Evolutionary conservation across 2,888 invertebrate species (phyloP).

Genomic region (Rhagonycha lutea): DNA sequence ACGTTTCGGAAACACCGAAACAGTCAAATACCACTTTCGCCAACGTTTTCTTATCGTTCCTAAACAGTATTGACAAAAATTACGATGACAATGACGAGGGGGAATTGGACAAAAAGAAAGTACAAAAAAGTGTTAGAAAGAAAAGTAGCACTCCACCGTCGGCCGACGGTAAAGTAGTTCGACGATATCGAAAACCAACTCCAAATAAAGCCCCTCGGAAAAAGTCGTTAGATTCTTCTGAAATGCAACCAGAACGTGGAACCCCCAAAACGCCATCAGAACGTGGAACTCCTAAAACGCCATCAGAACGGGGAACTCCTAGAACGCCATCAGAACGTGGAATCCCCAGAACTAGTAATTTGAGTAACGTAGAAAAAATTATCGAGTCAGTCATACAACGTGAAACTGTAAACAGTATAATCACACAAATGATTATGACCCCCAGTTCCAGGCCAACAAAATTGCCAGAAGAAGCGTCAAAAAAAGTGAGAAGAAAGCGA

Average conservation of each 20-base stretch:
- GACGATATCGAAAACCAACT: slow-evolving; percentile 1
- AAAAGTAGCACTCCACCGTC: neutral
- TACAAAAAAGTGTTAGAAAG: neutral
- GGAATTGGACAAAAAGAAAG: neutral
- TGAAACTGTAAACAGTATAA: neutral
- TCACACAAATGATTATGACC: neutral
- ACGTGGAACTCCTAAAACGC: too few species aligned
- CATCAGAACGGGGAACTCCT: too few species aligned
- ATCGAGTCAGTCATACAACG: neutral
- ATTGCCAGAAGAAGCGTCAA: neutral
- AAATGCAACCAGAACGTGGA: neutral
- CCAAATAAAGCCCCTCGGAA: neutral
- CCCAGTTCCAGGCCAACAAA: neutral
- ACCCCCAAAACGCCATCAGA: too few species aligned
- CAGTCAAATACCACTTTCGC: slow-evolving; percentile 4
- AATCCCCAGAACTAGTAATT: neutral
- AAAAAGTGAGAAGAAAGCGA: neutral
- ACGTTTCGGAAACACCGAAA: neutral
- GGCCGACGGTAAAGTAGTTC: neutral
- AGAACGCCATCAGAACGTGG: neutral
- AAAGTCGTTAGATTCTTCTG: neutral
- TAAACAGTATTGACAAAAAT: neutral
- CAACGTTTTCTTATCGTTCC: slow-evolving; percentile 20
- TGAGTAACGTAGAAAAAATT: neutral
- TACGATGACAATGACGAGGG: neutral